Evolutionary conservation across 2,888 invertebrate genomes (phyloP).

Genomic region (Synanthedon vespiformis): DNA sequence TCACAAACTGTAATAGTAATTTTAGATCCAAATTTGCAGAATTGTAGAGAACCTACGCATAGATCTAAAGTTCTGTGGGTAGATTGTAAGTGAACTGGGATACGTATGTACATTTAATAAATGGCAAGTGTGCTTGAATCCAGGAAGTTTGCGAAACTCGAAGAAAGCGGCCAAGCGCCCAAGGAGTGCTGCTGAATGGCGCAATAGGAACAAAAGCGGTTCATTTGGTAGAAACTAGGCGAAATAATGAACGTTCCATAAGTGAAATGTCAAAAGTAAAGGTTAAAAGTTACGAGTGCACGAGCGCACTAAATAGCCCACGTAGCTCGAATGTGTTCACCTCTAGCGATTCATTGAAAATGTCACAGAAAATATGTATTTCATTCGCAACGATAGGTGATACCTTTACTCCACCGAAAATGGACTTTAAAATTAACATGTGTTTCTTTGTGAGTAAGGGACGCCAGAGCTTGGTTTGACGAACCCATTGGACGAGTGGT

Average conservation of each 20-base stretch:
- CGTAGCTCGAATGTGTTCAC: constrained; percentile 3
- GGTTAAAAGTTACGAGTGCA: constrained; percentile 56
- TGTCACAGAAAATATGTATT: too few species aligned
- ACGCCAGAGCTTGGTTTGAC: too few species aligned
- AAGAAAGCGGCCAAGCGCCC: constrained; percentile 46
- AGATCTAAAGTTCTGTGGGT: too few species aligned
- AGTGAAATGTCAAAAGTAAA: constrained; percentile 61
- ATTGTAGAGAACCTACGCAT: too few species aligned
- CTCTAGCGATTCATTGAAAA: constrained; percentile 4
- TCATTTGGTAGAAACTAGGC: constrained; percentile 54
- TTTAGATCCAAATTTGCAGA: too few species aligned
- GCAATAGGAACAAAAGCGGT: constrained; percentile 53
- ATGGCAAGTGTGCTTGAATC: constrained; percentile 47
- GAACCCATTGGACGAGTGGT: too few species aligned
- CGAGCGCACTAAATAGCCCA: constrained; percentile 13
- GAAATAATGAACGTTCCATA: constrained; percentile 54
- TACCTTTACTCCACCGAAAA: too few species aligned
- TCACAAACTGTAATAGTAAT: too few species aligned
- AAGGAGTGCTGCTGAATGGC: constrained; percentile 34
- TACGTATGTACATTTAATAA: constrained; percentile 30
- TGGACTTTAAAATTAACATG: too few species aligned
- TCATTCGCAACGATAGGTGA: too few species aligned
- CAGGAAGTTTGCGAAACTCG: constrained; percentile 51
- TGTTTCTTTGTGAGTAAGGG: too few species aligned
- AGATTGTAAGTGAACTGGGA: too few species aligned